Evolutionary conservation across 2,888 invertebrate genomes (phyloP), one percentile per base, ranked within the genome.

Genomic region (Folsomia manolachei): DNA sequence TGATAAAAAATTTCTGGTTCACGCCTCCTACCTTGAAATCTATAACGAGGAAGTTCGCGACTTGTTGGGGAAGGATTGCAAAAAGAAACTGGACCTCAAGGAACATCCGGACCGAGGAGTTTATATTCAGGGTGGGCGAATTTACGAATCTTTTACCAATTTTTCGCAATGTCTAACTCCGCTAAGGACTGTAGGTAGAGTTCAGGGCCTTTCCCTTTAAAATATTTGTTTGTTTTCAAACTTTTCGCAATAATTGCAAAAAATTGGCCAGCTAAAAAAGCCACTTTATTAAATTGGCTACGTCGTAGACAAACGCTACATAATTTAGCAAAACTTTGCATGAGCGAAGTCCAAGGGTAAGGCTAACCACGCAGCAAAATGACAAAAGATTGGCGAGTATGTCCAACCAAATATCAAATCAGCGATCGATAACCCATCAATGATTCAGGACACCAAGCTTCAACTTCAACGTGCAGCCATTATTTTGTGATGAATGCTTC

Each of bases 21-120:
- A 91, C 77, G 89, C 91, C 64, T 91, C 91, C 72, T 93, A 92
- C 83, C 85, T 93, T 75, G 93, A 93, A 85, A 93, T 93, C 73
- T 93, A 93, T 85, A 89, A 93, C 83, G 93, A 93, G 84, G 91
- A 91, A 82, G 89, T 93, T 73, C 83, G 89, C 18, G 91, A 91
- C 83, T 84, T 91, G 24, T 84, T 91, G 1, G 89, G 90, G 1
- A 84, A 85, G 61, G 88, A 88, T 79, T 83, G 83, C 26, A 88
- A 88, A 78, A 84, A 84, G 72, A 87, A 87, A 79, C 82, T 90
- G 69, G 89, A 90, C 61, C 84, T 91, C 27, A 90, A 90, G 81
- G 90, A 90, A 81, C 88, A 88, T 81, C 86, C 88, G 0, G 88
- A 88, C 56, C 86, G 85, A 78, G 90, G 90, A 0, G 88, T 89